Evolutionary conservation across 2,888 invertebrate genomes (phyloP), one percentile per base, ranked within the genome.

Genomic region (Tiliacea aurago): DNA sequence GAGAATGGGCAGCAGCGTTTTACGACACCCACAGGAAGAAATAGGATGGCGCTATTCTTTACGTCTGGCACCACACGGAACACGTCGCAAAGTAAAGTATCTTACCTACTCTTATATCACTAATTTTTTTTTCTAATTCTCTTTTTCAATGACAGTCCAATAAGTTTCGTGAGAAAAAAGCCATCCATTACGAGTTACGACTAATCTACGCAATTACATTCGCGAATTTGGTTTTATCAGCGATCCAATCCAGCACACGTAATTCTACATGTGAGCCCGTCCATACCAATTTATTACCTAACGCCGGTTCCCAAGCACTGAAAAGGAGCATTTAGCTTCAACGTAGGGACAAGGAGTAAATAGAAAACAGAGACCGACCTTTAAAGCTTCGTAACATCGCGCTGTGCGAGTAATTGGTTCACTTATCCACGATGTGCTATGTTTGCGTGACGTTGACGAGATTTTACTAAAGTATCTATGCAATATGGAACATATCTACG

Each of bases 261-360:
- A 83, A 71, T 70, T 45, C 59, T 41, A 59, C 65, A 43, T 73
- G 64, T 82, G 68, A 68, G 53, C 70, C 59, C 70, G 65, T 74
- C 62, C 71, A 61, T 70, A 64, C 64, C 61, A 85, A 85, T 85
- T 79, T 85, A 76, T 85, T 76, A 73, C 72, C 74, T 64, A 45
- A 55, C 56, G 45, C 45, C n/a, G 23, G 28, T 66, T 73, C 49
- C 41, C 55, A 80, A 47, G 43, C 59, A 47, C 51, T 73, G 51
- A 80, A 84, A 79, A 84, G 75, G 65, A 64, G 62, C 74, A 74
- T 86, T 41, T 75, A 59, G 62, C 33, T 72, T 41, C n/a, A 66
- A 56, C 20, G n/a, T 47, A 23, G 33, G 6, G 2, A 15, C 18
- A 33, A 56, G 20, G 64, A 80, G 45, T 51, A 65, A 15, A 49